Evolutionary conservation across 2,797 vertebrate genomes (phyloP).

Genomic region (Lagorchestes hirsutus): DNA sequence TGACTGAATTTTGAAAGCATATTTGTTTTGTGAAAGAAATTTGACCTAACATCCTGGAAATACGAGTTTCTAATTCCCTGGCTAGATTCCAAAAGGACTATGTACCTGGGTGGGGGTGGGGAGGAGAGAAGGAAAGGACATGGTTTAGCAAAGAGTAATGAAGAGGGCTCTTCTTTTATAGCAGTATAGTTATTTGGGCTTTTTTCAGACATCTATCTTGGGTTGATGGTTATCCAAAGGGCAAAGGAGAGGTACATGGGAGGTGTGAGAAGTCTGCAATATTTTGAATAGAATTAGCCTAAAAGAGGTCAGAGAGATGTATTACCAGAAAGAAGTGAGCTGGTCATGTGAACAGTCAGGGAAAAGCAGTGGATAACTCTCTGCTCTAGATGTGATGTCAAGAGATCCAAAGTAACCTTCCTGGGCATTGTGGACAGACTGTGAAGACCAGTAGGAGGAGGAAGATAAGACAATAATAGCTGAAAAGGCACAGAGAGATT

Average conservation of each 20-base stretch:
- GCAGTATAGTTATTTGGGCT: neutral
- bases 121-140: neutral
- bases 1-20: slow-evolving; percentile 59
- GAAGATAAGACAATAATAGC: neutral
- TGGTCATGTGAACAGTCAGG: neutral
- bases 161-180: neutral
- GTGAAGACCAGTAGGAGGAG: neutral
- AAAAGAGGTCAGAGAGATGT: neutral
- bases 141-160: neutral
- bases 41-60: slow-evolving; percentile 56
- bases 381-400: neutral
- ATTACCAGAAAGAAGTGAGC: neutral
- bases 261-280: neutral
- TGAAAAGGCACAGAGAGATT: neutral
- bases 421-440: neutral
- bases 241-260: neutral
- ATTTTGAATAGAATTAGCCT: neutral
- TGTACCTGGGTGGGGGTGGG: neutral
- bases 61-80: slow-evolving; percentile 40
- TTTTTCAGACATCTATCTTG: neutral
- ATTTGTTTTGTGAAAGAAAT: slow-evolving; percentile 66
- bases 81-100: slow-evolving; percentile 59
- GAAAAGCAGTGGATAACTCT: neutral
- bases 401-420: neutral
- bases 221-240: neutral